Evolutionary conservation across 2,888 invertebrate genomes (phyloP), one percentile per base, ranked within the genome.

Genomic region (Sphaerophoria rueppellii): DNA sequence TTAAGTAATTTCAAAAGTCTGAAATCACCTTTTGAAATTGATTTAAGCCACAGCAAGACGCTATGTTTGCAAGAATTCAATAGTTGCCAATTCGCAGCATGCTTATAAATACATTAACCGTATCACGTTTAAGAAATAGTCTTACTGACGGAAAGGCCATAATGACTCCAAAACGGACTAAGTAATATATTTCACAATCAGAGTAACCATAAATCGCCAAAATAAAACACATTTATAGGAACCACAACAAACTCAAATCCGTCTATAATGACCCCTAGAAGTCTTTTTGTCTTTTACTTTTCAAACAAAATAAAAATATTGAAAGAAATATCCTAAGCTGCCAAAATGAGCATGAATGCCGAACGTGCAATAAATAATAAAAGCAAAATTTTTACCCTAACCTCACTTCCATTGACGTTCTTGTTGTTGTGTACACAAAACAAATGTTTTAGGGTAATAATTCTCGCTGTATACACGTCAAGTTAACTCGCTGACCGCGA

Each of bases 381-480:
- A 65, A 78, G 63, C 48, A 81, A 81, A 43, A 57, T 63, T 73
- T 67, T 76, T 43, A 43, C 9, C 12, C 6, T 40, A 40, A 46
- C 58, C 73, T 85, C 81, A 81, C 67, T 40, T 61, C 50, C 46
- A 69, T 69, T 82, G 78, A 78, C 76, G 85, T 76, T 80, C 75
- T 85, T 72, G 85, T 76, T 80, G 72, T 85, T 72, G 83, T 85
- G 80, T 85, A 80, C 76, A 75, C 69, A 69, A 69, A 85, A 85
- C 85, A 85, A 85, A 85, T 80, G 85, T 85, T 85, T 85, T 80
- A 24, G 81, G 76, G 73, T 85, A 85, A 85, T 85, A 85, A 85
- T 81, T 81, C 85, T 81, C 85, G 81, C 85, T 73, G 85, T 85
- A 73, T 81, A 73, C 80, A 81, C 58, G 76, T 52, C 52, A 52